phyloP scores from a whole-genome alignment of 2,797 vertebrate genomes.

The Graptemys geographica region DNA sequence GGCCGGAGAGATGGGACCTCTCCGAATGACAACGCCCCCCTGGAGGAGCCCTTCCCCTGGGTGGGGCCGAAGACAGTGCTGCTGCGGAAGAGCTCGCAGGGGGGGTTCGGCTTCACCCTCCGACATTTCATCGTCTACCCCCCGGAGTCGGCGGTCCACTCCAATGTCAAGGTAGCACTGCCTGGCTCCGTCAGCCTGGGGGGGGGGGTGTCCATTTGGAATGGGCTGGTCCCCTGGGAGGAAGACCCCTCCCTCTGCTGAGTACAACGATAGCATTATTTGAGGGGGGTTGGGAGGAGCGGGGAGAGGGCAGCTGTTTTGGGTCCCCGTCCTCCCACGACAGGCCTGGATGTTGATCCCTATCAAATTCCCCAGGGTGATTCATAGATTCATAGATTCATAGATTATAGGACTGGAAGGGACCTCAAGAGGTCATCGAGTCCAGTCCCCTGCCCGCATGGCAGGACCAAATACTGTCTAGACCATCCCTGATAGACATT shows the following conservation, averaged over 20 bases:
- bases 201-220: background rate
- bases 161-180: constrained; percentile 86
- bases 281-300: background rate
- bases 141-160: constrained; percentile 91
- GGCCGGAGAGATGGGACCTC: constrained; percentile 89
- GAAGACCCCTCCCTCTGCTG: background rate
- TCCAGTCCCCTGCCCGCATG: too few relatives aligned
- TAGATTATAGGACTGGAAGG: too few relatives aligned
- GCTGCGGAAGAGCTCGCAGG: constrained; percentile 92
- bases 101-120: constrained; percentile 96
- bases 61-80: constrained; percentile 90
- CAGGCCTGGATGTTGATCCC: background rate
- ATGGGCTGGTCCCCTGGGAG: background rate
- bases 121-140: constrained; percentile 99
- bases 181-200: background rate
- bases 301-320: background rate
- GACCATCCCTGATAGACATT: too few relatives aligned
- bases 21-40: constrained; percentile 86
- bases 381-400: too few relatives aligned
- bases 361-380: background rate
- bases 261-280: background rate
- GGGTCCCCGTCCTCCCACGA: background rate
- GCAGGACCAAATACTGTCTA: too few relatives aligned
- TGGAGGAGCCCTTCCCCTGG: constrained; percentile 85
- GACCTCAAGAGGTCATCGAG: too few relatives aligned